Base-by-base conservation (phyloP, 2,888 invertebrate genomes). In the Hirtodrosophila alboralis region DNA sequence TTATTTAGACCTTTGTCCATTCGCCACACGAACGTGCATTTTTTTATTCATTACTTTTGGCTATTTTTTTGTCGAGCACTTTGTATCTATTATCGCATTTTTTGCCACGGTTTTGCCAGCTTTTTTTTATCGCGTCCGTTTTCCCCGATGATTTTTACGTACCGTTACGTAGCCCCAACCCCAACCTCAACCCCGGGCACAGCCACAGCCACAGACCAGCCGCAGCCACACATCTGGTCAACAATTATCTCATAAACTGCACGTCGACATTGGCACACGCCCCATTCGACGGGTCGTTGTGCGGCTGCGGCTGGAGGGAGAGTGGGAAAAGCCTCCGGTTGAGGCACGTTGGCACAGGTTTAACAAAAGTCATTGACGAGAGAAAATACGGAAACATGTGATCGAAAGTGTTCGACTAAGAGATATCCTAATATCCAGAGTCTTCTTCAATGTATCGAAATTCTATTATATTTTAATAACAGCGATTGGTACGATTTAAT, bases 161-260 rank as follows among this genome's bases (percentile, higher is more conserved):
- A 13, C 9, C 26, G 16, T 12, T 13, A 10, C 9, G 10, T 9
- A 14, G 21, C 37, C 7, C 13, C n/a, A 18, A 10, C 10, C 10
- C 9, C 10, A 41, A 7, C 1, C 14, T 1, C 26, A 34, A 40
- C 8, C 21, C 38, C 23, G 10, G 9, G 13, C 4, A 1, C 41
- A 34, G 21, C 45, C 30, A 31, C 37, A 40, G 38, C n/a, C 8
- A 48, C 48, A 33, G 48, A 23, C 28, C 48, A 33, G 48, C 28
- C 28, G 12, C 43, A 43, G 48, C 45, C 23, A 27, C 43, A 37
- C 64, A 62, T 67, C 41, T 61, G 68, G 57, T 45, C 64, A 59
- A 45, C 73, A 73, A 73, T 73, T 73, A 73, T 73, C 65, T 69
- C 40, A 58, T 54, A 62, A 65, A 52, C 49, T 54, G 65, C 18